Percentiles rank a stretch among this genome's conserved stretches.
phyloP scores from a whole-genome alignment of 2,888 invertebrate species.

The Agrochola macilenta region DNA sequence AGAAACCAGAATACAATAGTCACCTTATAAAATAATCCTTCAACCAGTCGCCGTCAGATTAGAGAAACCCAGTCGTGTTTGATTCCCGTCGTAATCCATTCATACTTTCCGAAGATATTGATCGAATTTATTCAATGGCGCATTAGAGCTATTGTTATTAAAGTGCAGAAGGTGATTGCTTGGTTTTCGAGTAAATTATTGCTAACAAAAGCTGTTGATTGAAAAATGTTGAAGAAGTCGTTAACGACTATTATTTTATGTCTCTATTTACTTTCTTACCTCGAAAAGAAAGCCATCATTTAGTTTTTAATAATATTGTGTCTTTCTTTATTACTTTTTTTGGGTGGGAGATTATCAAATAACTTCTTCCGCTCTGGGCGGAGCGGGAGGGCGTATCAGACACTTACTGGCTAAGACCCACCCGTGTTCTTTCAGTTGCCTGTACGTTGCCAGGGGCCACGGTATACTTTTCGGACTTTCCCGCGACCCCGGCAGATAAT shows the following conservation, averaged over 20 bases:
- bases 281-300: too few relatives aligned
- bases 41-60: background rate
- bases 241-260: background rate
- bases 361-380: too few relatives aligned
- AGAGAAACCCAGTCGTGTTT: background rate
- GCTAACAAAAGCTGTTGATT: background rate
- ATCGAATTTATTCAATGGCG: conserved; percentile 26
- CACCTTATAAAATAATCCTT: background rate
- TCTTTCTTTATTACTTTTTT: too few relatives aligned
- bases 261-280: background rate
- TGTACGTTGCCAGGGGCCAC: too few relatives aligned
- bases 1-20: background rate
- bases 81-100: background rate
- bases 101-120: conserved; percentile 5
- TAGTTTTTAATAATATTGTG: too few relatives aligned
- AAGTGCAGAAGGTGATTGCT: background rate
- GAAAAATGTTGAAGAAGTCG: background rate
- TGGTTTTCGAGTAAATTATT: background rate
- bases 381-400: too few relatives aligned
- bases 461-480: too few relatives aligned
- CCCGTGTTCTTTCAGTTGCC: too few relatives aligned
- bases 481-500: too few relatives aligned
- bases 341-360: too few relatives aligned
- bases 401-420: too few relatives aligned
- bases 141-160: conserved; percentile 24